A percentile compares a stretch with the other conserved stretches of the same genome.
Evolutionary conservation across 2,113 vertebrate species (phyloP).

Genomic region (Antigone vipio): DNA sequence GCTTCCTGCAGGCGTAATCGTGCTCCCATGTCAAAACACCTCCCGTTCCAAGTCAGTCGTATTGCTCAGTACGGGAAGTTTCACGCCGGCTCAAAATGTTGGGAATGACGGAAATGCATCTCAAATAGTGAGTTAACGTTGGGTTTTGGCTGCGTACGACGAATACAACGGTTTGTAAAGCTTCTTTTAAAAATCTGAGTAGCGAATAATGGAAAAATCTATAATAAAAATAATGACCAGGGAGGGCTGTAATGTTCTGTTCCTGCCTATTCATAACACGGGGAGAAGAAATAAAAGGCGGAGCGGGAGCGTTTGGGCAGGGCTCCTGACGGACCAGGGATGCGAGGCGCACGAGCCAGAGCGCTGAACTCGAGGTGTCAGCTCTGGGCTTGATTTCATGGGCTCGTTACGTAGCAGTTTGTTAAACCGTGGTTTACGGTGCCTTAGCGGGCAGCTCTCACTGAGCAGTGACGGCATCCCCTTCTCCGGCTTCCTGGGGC

Average conservation of each 20-base stretch:
- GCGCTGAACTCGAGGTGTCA: not conserved
- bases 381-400: not conserved
- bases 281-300: not conserved
- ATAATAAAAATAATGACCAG: not conserved
- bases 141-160: not conserved
- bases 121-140: rapidly evolving
- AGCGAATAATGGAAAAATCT: not conserved
- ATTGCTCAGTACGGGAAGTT: not conserved
- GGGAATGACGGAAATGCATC: not conserved
- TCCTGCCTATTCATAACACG: not conserved
- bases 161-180: not conserved
- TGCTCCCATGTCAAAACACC: not conserved
- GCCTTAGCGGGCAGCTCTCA: not conserved
- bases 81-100: rapidly evolving
- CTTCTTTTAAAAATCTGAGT: too few relatives aligned
- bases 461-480: not conserved
- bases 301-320: not conserved
- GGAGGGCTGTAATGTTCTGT: not conserved
- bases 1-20: not conserved
- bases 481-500: not conserved
- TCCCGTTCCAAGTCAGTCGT: not conserved
- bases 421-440: not conserved
- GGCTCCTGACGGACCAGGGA: rapidly evolving
- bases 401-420: not conserved
- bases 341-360: rapidly evolving